Percentiles rank a stretch among this genome's conserved stretches.
These are phyloP conservation scores for Lymantria dispar DNA, from an alignment of 2,888 invertebrate genomes.

Conservation along the genomic window DNA sequence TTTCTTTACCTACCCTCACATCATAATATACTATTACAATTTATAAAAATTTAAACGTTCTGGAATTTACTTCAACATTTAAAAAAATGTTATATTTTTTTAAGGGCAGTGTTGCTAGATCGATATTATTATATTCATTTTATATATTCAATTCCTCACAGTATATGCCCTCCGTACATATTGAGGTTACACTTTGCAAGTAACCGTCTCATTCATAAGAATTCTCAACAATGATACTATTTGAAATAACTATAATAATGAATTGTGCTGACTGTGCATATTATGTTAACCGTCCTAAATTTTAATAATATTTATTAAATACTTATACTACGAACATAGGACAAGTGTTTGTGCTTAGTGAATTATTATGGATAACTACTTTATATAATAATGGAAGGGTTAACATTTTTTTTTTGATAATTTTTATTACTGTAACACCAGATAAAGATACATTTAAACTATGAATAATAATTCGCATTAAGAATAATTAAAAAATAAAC, in stretches of 20 bases:
- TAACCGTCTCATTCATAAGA: slow-evolving; percentile 27
- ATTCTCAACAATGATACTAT: slow-evolving; percentile 41
- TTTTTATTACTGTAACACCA: background rate
- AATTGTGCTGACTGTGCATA: slow-evolving; percentile 70
- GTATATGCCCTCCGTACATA: slow-evolving; percentile 42
- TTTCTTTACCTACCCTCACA: no score
- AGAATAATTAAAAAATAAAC: background rate
- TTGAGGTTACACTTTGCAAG: slow-evolving; percentile 24
- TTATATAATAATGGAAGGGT: slow-evolving; percentile 9
- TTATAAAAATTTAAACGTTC: no score
- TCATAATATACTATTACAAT: no score
- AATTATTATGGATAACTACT: slow-evolving; percentile 28
- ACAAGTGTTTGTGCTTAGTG: slow-evolving; percentile 53
- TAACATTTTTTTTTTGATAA: background rate
- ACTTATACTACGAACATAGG: slow-evolving; percentile 47
- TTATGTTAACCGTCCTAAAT: slow-evolving; percentile 39
- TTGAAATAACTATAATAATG: slow-evolving; percentile 44
- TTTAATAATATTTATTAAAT: slow-evolving; percentile 32
- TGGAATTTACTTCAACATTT: slow-evolving; percentile 44
- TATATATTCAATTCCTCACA: slow-evolving; percentile 54
- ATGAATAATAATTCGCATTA: background rate
- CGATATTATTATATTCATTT: slow-evolving; percentile 37
- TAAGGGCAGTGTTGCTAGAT: slow-evolving; percentile 57
- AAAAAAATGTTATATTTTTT: slow-evolving; percentile 20
- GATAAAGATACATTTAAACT: background rate